These are phyloP conservation scores for Limnodromus scolopaceus DNA, from an alignment of 2,797 vertebrate genomes.

Conservation along the genomic window DNA sequence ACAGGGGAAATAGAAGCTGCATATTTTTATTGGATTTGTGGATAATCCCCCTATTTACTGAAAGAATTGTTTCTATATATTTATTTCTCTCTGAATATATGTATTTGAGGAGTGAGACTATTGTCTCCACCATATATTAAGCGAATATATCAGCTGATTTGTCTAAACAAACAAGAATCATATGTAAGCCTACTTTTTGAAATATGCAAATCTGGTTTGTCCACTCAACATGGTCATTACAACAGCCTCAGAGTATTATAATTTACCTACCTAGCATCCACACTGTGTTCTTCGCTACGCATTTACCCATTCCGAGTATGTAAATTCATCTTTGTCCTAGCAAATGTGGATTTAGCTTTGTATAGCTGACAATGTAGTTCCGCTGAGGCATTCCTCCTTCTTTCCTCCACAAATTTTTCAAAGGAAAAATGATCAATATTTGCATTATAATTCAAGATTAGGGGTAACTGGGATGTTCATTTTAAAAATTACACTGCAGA, in stretches of 20 bases:
- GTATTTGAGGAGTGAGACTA: background rate
- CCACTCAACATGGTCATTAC: background rate
- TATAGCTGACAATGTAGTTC: background rate
- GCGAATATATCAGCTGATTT: background rate
- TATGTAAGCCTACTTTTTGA: background rate
- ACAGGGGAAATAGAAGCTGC: background rate
- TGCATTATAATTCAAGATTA: background rate
- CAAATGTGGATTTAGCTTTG: background rate
- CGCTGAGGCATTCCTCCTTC: background rate
- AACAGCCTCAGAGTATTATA: background rate
- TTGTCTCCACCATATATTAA: background rate
- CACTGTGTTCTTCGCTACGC: background rate
- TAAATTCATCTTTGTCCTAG: background rate
- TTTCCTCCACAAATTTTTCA: background rate
- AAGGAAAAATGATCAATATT: conserved; percentile 23
- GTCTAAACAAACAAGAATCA: background rate
- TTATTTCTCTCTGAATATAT: background rate
- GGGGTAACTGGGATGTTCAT: background rate
- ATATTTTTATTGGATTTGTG: conserved; percentile 19
- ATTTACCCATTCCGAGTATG: conserved; percentile 1
- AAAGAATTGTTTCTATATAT: background rate
- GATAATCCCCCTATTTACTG: background rate
- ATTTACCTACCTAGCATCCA: background rate
- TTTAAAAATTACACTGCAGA: background rate
- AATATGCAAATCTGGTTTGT: conserved; percentile 1